Evolutionary conservation across 92 coral and sea anemone species (phyloP).

Genomic region (Phenganax subtilis): DNA sequence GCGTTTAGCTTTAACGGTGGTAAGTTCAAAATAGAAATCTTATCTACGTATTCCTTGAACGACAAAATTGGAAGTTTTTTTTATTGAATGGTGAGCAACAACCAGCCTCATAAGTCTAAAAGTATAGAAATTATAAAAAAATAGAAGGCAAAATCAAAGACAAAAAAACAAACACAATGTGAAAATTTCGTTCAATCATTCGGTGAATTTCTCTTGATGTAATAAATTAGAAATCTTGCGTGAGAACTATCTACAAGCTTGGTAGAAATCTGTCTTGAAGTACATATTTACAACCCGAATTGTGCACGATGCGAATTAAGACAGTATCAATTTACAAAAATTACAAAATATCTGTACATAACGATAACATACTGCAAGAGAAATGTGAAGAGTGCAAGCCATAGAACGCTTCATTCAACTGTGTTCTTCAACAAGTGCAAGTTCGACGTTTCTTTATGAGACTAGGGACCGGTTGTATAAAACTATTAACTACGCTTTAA

Average conservation of each 20-base stretch:
- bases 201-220: constrained; percentile 5
- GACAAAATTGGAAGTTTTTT: too few species aligned
- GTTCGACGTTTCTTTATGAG: too few species aligned
- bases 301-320: background rate
- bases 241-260: constrained; percentile 32
- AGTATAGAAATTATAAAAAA: too few species aligned
- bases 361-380: background rate
- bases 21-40: too few species aligned
- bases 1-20: too few species aligned
- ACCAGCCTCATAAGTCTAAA: too few species aligned
- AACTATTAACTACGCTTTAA: too few species aligned
- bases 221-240: constrained; percentile 38
- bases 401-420: background rate
- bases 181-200: constrained; percentile 27
- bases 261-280: constrained; percentile 23
- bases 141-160: too few species aligned
- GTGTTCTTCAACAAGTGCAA: too few species aligned
- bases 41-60: too few species aligned
- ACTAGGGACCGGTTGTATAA: too few species aligned
- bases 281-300: constrained; percentile 28
- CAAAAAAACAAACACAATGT: background rate
- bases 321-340: constrained; percentile 20
- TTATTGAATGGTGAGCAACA: too few species aligned
- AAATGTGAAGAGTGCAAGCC: background rate
- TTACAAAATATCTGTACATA: background rate